Conservation (phyloP, 2,888 invertebrate species). For the Agonopterix arenella region DNA sequence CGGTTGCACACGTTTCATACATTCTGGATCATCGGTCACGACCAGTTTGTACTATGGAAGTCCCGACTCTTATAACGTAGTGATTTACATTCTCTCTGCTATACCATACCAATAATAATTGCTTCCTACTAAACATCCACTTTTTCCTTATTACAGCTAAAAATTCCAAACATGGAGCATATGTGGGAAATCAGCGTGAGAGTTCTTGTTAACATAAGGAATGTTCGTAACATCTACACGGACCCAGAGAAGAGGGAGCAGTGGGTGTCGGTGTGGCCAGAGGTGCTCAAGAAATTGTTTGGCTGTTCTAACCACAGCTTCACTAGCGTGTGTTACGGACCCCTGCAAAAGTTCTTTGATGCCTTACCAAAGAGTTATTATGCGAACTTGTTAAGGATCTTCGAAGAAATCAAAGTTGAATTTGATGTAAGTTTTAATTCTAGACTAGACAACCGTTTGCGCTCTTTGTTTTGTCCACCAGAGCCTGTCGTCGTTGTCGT, state of each 20-base stretch:
- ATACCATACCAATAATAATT: too few species aligned
- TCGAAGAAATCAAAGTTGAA: conserved; percentile 77
- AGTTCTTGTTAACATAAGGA: conserved; percentile 78
- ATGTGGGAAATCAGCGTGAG: conserved; percentile 79
- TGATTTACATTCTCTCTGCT: too few species aligned
- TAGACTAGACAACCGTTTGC: too few species aligned
- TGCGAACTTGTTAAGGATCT: conserved; percentile 67
- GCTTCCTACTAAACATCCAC: neutral
- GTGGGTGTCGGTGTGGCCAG: conserved; percentile 78
- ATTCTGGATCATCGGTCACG: too few species aligned
- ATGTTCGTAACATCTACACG: conserved; percentile 80
- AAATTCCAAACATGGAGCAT: conserved; percentile 80
- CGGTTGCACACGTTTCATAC: too few species aligned
- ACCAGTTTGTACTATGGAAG: too few species aligned
- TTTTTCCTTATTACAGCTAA: conserved; percentile 53
- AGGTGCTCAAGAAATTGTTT: conserved; percentile 79
- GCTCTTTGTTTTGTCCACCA: too few species aligned
- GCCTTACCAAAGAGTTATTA: conserved; percentile 75
- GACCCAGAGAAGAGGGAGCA: conserved; percentile 79
- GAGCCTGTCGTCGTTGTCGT: too few species aligned
- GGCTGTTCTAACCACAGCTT: conserved; percentile 82
- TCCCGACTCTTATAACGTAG: too few species aligned
- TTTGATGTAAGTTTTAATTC: conserved; percentile 65
- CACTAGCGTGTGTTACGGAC: conserved; percentile 79
- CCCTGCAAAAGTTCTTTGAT: conserved; percentile 78